A percentile compares a stretch with the other conserved stretches of the same genome.
Conservation (phyloP, 1,140 invertebrate species). For the Procambarus clarkii region DNA sequence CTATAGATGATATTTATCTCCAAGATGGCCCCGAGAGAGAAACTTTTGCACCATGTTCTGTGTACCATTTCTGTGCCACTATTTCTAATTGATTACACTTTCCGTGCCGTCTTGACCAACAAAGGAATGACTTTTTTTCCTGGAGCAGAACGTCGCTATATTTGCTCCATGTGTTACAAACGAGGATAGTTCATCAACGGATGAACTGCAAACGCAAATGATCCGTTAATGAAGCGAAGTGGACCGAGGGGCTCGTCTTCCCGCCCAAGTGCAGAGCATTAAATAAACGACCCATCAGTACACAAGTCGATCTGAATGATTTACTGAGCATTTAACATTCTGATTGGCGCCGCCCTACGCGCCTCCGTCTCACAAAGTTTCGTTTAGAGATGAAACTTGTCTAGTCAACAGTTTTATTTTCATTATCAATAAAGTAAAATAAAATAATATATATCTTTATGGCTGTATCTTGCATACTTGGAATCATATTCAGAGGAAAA, state of each 20-base stretch:
- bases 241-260: slow-evolving; percentile 7
- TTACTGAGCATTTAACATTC: slow-evolving; percentile 53
- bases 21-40: background rate
- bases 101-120: background rate
- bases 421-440: no score
- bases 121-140: background rate
- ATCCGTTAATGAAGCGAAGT: slow-evolving; percentile 17
- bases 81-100: background rate
- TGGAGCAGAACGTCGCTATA: background rate
- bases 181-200: background rate
- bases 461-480: no score
- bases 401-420: background rate
- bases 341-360: slow-evolving; percentile 25
- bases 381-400: slow-evolving; percentile 14
- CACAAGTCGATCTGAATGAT: slow-evolving; percentile 58
- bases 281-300: slow-evolving; percentile 62
- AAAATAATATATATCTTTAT: no score
- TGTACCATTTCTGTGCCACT: background rate
- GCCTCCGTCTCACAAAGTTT: slow-evolving; percentile 43
- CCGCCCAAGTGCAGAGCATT: slow-evolving; percentile 36
- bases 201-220: slow-evolving; percentile 24
- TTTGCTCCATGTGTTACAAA: background rate
- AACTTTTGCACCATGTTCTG: background rate
- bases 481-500: no score
- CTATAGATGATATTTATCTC: slow-evolving; percentile 43